phyloP scores from a whole-genome alignment of 2,113 vertebrate species.

The Macrotis lagotis region DNA sequence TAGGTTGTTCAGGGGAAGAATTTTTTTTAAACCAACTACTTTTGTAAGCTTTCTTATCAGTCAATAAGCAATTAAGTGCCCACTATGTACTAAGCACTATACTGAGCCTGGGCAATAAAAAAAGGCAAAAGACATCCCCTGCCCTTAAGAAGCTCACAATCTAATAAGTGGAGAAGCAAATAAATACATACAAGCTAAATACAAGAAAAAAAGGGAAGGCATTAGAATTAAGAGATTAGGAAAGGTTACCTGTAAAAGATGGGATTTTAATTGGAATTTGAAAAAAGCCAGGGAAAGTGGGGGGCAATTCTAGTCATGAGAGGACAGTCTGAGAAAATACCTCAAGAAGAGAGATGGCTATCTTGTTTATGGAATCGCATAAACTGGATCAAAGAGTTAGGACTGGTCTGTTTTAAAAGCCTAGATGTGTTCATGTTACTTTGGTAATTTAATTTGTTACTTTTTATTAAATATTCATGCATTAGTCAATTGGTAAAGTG shows the following conservation, averaged over 20 bases:
- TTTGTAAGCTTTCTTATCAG: background rate
- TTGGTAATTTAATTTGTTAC: background rate
- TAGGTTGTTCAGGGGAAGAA: background rate
- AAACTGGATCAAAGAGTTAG: background rate
- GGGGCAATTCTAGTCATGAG: background rate
- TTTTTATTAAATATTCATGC: background rate
- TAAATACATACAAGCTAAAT: background rate
- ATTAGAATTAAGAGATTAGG: background rate
- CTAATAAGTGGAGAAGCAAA: background rate
- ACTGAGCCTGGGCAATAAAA: background rate
- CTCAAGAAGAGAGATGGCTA: background rate
- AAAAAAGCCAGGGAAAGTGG: background rate
- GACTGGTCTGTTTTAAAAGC: background rate
- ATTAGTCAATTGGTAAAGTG: background rate
- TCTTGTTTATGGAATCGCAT: background rate
- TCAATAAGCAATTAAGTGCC: background rate
- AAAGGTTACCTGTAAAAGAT: background rate
- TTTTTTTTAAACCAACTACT: background rate
- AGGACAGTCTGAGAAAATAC: background rate
- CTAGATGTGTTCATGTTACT: background rate
- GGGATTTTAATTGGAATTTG: background rate
- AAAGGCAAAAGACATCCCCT: background rate
- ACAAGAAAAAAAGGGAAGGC: background rate
- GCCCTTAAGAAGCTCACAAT: background rate
- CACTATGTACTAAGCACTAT: background rate